phyloP scores from a whole-genome alignment of 2,888 invertebrate genomes.

The Nezara viridula region DNA sequence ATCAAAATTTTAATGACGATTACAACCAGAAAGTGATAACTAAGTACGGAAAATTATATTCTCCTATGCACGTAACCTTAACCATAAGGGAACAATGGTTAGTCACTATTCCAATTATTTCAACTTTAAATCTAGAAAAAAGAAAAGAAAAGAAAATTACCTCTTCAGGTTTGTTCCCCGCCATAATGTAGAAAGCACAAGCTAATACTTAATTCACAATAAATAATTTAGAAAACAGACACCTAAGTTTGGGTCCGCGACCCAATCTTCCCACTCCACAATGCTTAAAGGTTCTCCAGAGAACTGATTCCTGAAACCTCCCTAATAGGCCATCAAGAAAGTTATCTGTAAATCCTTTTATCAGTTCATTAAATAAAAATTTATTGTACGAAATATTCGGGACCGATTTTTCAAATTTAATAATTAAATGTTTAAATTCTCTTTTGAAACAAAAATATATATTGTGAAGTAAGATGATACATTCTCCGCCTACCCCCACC shows the following conservation, averaged over 20 bases:
- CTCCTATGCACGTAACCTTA: neutral
- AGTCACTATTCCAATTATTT: neutral
- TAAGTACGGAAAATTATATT: neutral
- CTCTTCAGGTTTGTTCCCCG: constrained; percentile 62
- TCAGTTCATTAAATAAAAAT: neutral
- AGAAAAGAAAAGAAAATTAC: constrained; percentile 17
- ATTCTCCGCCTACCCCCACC: neutral
- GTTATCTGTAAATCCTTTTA: neutral
- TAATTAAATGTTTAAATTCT: neutral
- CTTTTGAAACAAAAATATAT: neutral
- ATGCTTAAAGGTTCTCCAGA: constrained; percentile 39
- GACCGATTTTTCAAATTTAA: neutral
- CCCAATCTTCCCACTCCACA: constrained; percentile 38
- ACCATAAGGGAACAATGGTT: constrained; percentile 19
- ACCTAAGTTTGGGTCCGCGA: constrained; percentile 42
- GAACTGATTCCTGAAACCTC: constrained; percentile 6
- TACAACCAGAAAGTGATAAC: neutral
- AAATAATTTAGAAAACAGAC: neutral
- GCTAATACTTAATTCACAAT: neutral
- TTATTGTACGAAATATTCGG: neutral
- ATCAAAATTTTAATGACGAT: neutral
- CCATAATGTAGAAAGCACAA: constrained; percentile 52
- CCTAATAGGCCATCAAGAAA: neutral
- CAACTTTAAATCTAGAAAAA: neutral
- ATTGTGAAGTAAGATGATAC: neutral